Conservation (phyloP, 2,888 invertebrate genomes). For the Drosophila anomalata region DNA sequence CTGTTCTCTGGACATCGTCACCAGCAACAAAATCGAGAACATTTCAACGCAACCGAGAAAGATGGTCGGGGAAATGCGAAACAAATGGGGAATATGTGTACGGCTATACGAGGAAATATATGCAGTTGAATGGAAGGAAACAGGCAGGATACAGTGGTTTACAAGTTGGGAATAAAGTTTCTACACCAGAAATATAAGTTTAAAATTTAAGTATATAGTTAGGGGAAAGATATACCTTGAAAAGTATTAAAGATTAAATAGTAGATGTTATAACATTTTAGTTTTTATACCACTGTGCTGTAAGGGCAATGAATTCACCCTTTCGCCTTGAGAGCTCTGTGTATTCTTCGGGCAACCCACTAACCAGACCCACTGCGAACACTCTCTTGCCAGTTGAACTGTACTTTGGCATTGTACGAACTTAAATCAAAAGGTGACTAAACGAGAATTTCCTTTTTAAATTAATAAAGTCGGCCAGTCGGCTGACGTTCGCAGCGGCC, state of each 20-base stretch:
- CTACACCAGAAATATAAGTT: not conserved
- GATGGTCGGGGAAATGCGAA: slow-evolving; percentile 45
- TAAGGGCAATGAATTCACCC: slow-evolving; percentile 7
- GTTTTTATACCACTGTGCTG: slow-evolving; percentile 10
- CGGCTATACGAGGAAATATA: slow-evolving; percentile 4
- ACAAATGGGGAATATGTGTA: slow-evolving; percentile 54
- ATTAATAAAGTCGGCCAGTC: slow-evolving; percentile 78
- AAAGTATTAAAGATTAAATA: not conserved
- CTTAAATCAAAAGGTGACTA: slow-evolving; percentile 82
- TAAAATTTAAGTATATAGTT: not conserved
- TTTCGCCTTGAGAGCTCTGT: not conserved
- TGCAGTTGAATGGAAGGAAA: slow-evolving; percentile 14
- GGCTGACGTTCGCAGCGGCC: slow-evolving; percentile 25
- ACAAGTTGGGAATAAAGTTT: not conserved
- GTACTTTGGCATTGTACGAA: slow-evolving; percentile 46
- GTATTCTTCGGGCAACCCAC: slow-evolving; percentile 10
- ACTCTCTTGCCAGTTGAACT: slow-evolving; percentile 1
- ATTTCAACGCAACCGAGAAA: slow-evolving; percentile 63
- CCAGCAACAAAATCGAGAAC: slow-evolving; percentile 48
- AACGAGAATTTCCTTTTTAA: slow-evolving; percentile 83
- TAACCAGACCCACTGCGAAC: slow-evolving; percentile 14
- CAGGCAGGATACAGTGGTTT: slow-evolving; percentile 10
- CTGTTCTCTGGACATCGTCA: slow-evolving; percentile 39
- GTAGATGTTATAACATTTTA: no score
- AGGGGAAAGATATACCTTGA: not conserved